A percentile compares a stretch with the other conserved stretches of the same genome.
These are phyloP conservation scores for Balaeniceps rex DNA, from an alignment of 2,113 vertebrate genomes.

Conservation along the genomic window DNA sequence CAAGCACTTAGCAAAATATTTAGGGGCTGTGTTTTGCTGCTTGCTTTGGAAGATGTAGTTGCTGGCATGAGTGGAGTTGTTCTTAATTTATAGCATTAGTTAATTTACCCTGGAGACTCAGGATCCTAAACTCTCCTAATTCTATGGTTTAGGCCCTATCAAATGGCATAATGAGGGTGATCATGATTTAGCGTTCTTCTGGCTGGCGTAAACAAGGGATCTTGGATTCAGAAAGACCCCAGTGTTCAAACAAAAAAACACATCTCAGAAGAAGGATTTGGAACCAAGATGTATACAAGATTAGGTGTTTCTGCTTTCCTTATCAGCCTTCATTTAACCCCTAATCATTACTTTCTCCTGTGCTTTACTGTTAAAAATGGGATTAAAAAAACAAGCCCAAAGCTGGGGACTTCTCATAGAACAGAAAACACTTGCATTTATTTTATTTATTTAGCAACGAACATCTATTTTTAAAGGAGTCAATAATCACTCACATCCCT, in stretches of 20 bases:
- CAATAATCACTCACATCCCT: slow-evolving; percentile 16
- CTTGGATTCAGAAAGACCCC: neutral
- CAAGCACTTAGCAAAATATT: neutral
- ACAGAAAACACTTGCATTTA: slow-evolving; percentile 4
- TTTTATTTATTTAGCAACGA: slow-evolving; percentile 52
- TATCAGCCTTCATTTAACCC: slow-evolving; percentile 21
- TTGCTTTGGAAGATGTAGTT: slow-evolving; percentile 26
- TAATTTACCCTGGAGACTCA: neutral
- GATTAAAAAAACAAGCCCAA: neutral
- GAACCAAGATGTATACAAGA: neutral
- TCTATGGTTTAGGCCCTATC: neutral
- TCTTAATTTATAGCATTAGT: slow-evolving; percentile 40
- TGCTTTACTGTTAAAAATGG: neutral
- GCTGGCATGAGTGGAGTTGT: neutral
- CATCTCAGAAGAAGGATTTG: neutral
- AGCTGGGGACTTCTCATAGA: neutral
- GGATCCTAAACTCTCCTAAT: neutral
- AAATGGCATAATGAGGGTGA: neutral
- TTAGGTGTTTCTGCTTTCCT: slow-evolving; percentile 8
- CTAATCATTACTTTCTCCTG: neutral
- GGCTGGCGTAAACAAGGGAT: neutral
- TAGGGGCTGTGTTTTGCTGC: slow-evolving; percentile 10
- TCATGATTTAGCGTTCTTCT: neutral
- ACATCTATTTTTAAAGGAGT: slow-evolving; percentile 62
- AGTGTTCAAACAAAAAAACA: neutral